Percentiles rank a stretch among this genome's conserved stretches.
phyloP scores from a whole-genome alignment of 1,140 invertebrate species.

The Conus betulinus region DNA sequence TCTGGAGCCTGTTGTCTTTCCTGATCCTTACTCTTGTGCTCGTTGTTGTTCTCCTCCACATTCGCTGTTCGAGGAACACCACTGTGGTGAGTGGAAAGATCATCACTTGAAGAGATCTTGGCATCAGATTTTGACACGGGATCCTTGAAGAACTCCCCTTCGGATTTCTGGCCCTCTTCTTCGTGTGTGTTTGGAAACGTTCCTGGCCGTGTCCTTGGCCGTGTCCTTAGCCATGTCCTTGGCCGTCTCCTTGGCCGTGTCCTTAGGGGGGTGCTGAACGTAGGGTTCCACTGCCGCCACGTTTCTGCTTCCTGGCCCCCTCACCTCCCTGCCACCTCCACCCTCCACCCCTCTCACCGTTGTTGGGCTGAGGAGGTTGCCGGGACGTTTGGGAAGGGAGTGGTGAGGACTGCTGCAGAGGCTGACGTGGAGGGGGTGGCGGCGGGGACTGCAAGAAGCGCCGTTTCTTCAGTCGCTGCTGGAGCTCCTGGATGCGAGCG shows the following conservation, averaged over 20 bases:
- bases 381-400: slow-evolving; percentile 78
- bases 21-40: not conserved
- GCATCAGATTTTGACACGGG: too few relatives aligned
- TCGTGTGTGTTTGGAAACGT: slow-evolving; percentile 76
- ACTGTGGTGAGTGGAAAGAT: too few relatives aligned
- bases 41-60: slow-evolving; percentile 37
- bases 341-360: slow-evolving; percentile 68
- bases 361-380: slow-evolving; percentile 89
- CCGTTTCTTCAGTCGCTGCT: slow-evolving; percentile 86
- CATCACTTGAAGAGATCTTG: too few relatives aligned
- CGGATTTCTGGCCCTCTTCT: not conserved
- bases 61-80: too few relatives aligned
- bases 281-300: slow-evolving; percentile 92
- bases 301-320: slow-evolving; percentile 54
- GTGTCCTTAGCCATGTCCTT: slow-evolving; percentile 71
- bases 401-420: slow-evolving; percentile 87
- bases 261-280: slow-evolving; percentile 79
- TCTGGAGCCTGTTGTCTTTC: not conserved
- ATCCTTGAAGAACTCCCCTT: slow-evolving; percentile 11
- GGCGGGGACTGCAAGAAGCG: slow-evolving; percentile 78
- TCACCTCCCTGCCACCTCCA: not conserved
- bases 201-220: slow-evolving; percentile 70
- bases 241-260: slow-evolving; percentile 65
- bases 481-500: slow-evolving; percentile 92
- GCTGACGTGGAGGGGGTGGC: not conserved